Evolutionary conservation across 92 coral and sea anemone species (phyloP), one percentile per base, ranked within the genome.

Genomic region (Zoanthus solanderi): DNA sequence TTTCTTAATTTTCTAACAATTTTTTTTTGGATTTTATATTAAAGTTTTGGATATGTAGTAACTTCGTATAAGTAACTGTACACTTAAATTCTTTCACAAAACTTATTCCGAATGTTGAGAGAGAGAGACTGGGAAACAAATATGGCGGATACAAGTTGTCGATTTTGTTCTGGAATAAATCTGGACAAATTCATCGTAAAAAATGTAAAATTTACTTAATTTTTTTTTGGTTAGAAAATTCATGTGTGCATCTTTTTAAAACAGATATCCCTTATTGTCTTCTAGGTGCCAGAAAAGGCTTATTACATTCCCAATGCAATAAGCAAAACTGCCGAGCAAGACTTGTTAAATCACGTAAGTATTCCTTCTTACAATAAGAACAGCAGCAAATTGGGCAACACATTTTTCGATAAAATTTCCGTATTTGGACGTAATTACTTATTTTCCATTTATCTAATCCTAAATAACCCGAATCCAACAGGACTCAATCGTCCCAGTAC

Each of bases 231-330:
- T 13, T 14, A 54, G 4, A 0, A 30, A 44, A 52, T 34, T 12
- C 16, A 31, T 7, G 52, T 53, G 8, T 28, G 4, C 18, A 31
- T 67, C 5, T 23, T 37, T 16, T 9, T 44, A 45, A 48, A 15
- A 17, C 4, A 37, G 23, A 23, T 46, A 7, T 0, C 11, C 46
- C 16, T 46, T 30, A 17, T 31, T 83, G 9, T 53, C 52, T 88
- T 89, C 56, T 76, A 95, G 99, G 94, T 90, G 46, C 98, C 98
- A 23, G 81, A 95, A 15, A 86, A 77, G 80, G 94, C 91, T 47
- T 92, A 90, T 78, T 97, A 97, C 86, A 88, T 97, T 32, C 99
- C 98, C 1, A 83, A 95, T 74, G 94, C 91, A 50, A 92, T 97
- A 54, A 84, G 97, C 52, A 93, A 88, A 58, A 90, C 87, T 7